Conservation (phyloP, 1,140 invertebrate genomes). For the Ceratitis capitata region DNA sequence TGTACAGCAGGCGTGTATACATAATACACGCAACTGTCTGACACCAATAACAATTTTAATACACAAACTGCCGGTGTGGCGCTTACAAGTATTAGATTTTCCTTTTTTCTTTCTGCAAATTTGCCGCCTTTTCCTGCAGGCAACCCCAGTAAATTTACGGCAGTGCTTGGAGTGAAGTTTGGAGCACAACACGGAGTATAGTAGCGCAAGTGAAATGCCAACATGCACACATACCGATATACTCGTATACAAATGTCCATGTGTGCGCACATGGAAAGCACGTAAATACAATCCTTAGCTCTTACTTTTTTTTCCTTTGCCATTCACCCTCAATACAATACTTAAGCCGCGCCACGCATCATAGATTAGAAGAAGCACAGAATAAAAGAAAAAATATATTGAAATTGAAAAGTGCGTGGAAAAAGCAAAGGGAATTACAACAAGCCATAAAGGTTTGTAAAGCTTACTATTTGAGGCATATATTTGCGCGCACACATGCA, state of each 20-base stretch:
- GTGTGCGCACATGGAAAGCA: neutral
- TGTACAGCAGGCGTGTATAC: neutral
- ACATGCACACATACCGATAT: too few species aligned
- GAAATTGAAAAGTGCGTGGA: neutral
- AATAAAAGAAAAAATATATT: too few species aligned
- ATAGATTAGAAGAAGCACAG: neutral
- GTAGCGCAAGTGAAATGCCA: neutral
- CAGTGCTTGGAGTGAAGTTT: neutral
- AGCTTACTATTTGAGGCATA: neutral
- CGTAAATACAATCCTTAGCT: neutral
- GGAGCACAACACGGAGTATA: neutral
- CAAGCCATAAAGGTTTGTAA: neutral
- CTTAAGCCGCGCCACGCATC: neutral
- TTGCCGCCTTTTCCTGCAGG: neutral
- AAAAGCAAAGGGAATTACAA: neutral
- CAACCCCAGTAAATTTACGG: neutral
- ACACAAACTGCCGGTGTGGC: neutral
- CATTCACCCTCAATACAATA: neutral
- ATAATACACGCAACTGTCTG: neutral
- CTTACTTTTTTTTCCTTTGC: neutral
- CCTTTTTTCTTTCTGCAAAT: neutral
- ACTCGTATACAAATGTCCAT: neutral
- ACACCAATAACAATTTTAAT: constrained; percentile 30
- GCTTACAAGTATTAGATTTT: neutral
- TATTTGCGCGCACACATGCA: neutral